phyloP scores from a whole-genome alignment of 1,140 invertebrate species.

The Anastrepha ludens region DNA sequence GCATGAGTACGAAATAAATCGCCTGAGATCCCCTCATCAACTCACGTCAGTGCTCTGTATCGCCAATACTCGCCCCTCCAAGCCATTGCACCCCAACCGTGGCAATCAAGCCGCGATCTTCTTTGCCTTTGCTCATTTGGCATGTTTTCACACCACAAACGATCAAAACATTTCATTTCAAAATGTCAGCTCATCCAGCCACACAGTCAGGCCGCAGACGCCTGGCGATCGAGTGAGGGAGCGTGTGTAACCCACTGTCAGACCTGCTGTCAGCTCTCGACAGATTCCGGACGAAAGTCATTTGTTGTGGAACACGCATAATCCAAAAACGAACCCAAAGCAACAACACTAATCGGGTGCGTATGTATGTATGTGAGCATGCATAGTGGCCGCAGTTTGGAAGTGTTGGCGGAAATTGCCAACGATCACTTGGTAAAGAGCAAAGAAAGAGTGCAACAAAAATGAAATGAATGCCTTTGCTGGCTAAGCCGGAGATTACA shows the following conservation, averaged over 20 bases:
- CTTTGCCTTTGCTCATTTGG: conserved; percentile 13
- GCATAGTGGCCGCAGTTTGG: neutral
- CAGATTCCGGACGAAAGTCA: conserved; percentile 49
- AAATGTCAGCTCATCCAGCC: conserved; percentile 10
- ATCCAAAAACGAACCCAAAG: neutral
- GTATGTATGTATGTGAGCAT: neutral
- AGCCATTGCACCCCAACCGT: neutral
- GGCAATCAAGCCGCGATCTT: neutral
- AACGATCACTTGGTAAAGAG: neutral
- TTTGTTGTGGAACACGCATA: conserved; percentile 46
- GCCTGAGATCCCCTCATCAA: neutral
- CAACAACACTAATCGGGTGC: neutral
- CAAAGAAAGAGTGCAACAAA: neutral
- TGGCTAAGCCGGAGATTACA: conserved; percentile 30
- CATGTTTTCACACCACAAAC: conserved; percentile 45
- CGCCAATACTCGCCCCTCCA: neutral
- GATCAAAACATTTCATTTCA: conserved; percentile 51
- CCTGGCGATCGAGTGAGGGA: neutral
- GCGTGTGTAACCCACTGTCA: neutral
- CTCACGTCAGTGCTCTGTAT: neutral
- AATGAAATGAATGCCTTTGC: conserved; percentile 6
- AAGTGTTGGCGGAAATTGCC: conserved; percentile 39
- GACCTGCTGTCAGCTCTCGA: conserved; percentile 22
- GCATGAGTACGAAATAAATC: neutral
- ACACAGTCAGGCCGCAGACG: neutral